These are phyloP conservation scores for Egretta garzetta DNA, from an alignment of 2,113 vertebrate genomes.

Conservation along the genomic window DNA sequence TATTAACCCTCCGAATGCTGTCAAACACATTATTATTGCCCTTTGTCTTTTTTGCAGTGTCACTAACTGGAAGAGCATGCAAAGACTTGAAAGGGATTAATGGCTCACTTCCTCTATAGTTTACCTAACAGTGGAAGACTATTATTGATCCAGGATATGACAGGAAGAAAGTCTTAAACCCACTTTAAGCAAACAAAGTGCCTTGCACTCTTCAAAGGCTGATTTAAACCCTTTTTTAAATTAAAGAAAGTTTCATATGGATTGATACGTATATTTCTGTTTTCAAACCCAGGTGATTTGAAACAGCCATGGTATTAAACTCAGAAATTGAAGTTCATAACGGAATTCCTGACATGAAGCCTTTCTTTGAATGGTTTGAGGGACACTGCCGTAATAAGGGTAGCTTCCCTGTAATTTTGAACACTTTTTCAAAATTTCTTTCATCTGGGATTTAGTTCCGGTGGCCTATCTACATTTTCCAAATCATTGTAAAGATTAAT, in stretches of 20 bases:
- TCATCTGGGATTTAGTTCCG: neutral
- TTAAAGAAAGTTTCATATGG: neutral
- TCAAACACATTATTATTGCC: neutral
- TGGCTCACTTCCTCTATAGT: neutral
- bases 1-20: neutral
- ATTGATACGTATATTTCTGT: neutral
- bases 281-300: neutral
- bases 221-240: neutral
- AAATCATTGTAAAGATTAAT: neutral
- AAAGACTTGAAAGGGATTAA: neutral
- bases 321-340: neutral
- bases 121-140: neutral
- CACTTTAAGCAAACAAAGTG: neutral
- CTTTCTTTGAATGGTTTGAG: neutral
- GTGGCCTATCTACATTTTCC: neutral
- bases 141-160: neutral
- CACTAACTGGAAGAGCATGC: neutral
- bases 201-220: neutral
- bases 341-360: neutral
- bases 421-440: neutral
- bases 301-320: neutral
- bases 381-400: neutral
- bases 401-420: neutral
- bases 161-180: neutral
- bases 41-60: neutral